phyloP scores from a whole-genome alignment of 2,797 vertebrate genomes.

The Mustela erminea region DNA sequence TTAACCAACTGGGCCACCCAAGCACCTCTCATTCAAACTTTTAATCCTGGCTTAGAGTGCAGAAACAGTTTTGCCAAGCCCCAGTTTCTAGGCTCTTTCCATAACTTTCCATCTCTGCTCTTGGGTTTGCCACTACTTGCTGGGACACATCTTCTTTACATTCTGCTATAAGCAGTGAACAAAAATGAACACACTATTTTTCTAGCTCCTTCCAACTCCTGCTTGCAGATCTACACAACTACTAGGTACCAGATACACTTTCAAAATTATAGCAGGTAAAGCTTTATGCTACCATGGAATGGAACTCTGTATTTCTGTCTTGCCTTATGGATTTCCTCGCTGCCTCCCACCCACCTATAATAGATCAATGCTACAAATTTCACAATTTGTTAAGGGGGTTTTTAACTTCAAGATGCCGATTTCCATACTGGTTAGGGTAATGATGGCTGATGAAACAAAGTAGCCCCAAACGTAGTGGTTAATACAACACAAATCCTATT shows the following conservation, averaged over 20 bases:
- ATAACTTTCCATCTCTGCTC: not conserved
- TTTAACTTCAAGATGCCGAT: not conserved
- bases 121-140: not conserved
- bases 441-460: not conserved
- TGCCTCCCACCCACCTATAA: not conserved
- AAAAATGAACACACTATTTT: not conserved
- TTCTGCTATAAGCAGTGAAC: not conserved
- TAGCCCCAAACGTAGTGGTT: not conserved
- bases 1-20: not conserved
- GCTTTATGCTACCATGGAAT: not conserved
- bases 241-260: not conserved
- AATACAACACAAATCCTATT: not conserved
- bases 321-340: not conserved
- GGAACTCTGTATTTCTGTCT: not conserved
- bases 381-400: not conserved
- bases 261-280: not conserved
- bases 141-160: constrained; percentile 9
- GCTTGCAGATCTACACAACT: not conserved
- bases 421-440: not conserved
- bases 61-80: not conserved
- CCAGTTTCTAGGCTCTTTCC: not conserved
- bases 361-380: not conserved
- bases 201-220: not conserved
- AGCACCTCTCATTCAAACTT: not conserved
- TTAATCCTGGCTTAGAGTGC: not conserved